Evolutionary conservation across 2,113 vertebrate genomes (phyloP).

Genomic region (Sapajus apella): DNA sequence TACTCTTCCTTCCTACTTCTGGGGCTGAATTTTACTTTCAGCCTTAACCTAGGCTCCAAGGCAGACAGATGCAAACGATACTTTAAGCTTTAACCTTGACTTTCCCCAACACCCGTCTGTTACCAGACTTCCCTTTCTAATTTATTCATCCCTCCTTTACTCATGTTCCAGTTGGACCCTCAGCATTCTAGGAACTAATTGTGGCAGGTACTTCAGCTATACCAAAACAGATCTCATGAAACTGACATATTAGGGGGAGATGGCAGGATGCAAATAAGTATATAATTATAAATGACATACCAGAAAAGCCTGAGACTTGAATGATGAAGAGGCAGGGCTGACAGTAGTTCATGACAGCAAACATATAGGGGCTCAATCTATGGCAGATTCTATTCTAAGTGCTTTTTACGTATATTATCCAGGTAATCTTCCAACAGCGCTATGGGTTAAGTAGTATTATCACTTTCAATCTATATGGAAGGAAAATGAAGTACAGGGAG

Average conservation of each 20-base stretch:
- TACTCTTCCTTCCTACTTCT: not conserved
- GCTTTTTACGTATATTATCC: not conserved
- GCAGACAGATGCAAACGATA: not conserved
- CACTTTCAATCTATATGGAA: not conserved
- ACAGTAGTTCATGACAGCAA: not conserved
- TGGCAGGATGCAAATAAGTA: not conserved
- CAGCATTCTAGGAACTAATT: not conserved
- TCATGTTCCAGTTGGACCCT: not conserved
- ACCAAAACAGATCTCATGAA: not conserved
- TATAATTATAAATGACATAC: not conserved
- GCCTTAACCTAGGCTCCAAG: not conserved
- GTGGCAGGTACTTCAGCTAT: not conserved
- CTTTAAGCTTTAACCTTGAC: not conserved
- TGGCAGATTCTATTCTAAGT: not conserved
- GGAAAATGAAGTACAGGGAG: not conserved
- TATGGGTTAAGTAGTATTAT: not conserved
- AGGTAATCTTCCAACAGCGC: not conserved
- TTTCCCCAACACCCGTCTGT: not conserved
- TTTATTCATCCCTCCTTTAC: not conserved
- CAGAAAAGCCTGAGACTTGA: not conserved
- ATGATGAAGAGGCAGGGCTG: not conserved
- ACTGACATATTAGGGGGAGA: not conserved
- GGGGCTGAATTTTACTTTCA: not conserved
- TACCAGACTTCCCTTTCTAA: not conserved
- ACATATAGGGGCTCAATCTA: not conserved